These are phyloP conservation scores for Griposia aprilina DNA, from an alignment of 2,888 invertebrate species.

Conservation along the genomic window DNA sequence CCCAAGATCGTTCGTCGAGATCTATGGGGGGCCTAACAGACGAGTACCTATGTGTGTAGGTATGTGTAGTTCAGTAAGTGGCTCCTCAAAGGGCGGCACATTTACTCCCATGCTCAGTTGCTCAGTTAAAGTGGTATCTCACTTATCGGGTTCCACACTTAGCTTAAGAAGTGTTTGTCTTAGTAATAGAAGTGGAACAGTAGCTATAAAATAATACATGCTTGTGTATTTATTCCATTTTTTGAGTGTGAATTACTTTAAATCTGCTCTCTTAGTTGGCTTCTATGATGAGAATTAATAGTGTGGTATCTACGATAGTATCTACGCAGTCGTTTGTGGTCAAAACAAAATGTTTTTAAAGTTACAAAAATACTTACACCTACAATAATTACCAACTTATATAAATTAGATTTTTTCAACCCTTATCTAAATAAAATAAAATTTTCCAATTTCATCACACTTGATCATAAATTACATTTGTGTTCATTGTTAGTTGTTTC, in stretches of 20 bases:
- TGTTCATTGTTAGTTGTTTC: not conserved
- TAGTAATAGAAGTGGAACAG: constrained; percentile 41
- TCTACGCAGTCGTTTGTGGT: not conserved
- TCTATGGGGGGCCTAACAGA: constrained; percentile 47
- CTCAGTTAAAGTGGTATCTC: constrained; percentile 56
- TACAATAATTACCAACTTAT: no score
- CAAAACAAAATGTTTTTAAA: not conserved
- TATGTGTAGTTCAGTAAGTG: constrained; percentile 53
- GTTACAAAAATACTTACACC: not conserved
- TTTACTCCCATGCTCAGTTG: constrained; percentile 51
- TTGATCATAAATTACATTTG: not conserved
- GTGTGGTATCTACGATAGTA: no score
- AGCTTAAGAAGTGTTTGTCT: constrained; percentile 47
- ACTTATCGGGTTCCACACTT: constrained; percentile 58
- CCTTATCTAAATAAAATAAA: not conserved
- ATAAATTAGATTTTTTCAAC: not conserved
- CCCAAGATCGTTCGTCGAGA: constrained; percentile 56
- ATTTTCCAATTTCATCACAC: not conserved
- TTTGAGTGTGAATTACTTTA: not conserved
- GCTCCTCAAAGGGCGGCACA: constrained; percentile 57
- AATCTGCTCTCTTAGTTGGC: not conserved
- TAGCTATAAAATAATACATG: constrained; percentile 15
- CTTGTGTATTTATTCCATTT: not conserved
- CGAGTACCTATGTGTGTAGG: constrained; percentile 25
- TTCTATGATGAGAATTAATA: not conserved